Percentiles rank a stretch among this genome's conserved stretches.
These are phyloP conservation scores for Ia io DNA, from an alignment of 2,113 vertebrate species.

Conservation along the genomic window DNA sequence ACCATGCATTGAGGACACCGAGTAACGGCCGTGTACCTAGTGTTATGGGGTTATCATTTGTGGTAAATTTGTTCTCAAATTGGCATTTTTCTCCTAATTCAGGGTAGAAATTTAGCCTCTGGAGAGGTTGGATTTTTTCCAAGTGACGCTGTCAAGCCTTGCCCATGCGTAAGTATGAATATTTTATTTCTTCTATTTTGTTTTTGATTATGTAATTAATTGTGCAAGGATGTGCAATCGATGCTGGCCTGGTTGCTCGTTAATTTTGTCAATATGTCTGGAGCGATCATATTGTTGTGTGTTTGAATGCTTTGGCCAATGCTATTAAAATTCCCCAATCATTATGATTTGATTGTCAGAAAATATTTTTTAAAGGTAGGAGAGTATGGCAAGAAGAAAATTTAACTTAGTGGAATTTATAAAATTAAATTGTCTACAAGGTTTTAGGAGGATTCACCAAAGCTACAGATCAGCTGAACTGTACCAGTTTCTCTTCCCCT, in stretches of 20 bases:
- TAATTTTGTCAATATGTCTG: slow-evolving; percentile 41
- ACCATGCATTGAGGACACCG: background rate
- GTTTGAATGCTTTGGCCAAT: background rate
- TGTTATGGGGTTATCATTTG: background rate
- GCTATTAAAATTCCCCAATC: slow-evolving; percentile 25
- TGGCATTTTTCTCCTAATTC: slow-evolving; percentile 78
- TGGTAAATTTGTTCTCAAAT: background rate
- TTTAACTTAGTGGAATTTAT: slow-evolving; percentile 53
- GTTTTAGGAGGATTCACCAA: slow-evolving; percentile 44
- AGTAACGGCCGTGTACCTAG: background rate
- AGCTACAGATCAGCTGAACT: slow-evolving; percentile 24
- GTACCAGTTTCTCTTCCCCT: background rate
- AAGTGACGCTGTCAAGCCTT: slow-evolving; percentile 95
- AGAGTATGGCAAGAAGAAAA: slow-evolving; percentile 41
- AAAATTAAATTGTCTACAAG: slow-evolving; percentile 55
- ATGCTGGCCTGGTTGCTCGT: background rate
- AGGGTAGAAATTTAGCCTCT: slow-evolving; percentile 93
- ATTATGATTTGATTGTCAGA: background rate
- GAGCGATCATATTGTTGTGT: background rate
- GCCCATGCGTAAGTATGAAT: slow-evolving; percentile 92
- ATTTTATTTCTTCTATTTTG: slow-evolving; percentile 31
- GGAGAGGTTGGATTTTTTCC: slow-evolving; percentile 97
- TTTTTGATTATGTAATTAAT: slow-evolving; percentile 40
- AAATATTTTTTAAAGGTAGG: slow-evolving; percentile 35
- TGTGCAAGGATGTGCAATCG: slow-evolving; percentile 11